phyloP scores from a whole-genome alignment of 2,888 invertebrate species.

The Crocallis elinguaria region DNA sequence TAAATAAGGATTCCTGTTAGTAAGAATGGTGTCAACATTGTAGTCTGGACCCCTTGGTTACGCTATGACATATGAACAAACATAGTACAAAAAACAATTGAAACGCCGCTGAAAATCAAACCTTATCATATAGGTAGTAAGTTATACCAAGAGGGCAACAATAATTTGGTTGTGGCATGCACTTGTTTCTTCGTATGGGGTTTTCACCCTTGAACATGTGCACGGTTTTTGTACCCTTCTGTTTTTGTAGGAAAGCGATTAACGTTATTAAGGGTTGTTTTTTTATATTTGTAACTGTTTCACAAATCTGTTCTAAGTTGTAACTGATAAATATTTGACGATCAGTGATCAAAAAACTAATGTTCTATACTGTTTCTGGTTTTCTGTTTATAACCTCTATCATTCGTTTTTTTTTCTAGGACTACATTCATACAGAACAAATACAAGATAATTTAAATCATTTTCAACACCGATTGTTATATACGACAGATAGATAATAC shows the following conservation, averaged over 20 bases:
- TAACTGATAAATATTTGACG: background rate
- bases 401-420: too few species aligned
- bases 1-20: conserved; percentile 17
- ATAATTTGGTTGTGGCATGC: conserved; percentile 54
- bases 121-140: conserved; percentile 36
- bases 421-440: too few species aligned
- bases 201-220: conserved; percentile 75
- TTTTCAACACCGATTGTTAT: background rate
- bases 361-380: too few species aligned
- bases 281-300: background rate
- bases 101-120: background rate
- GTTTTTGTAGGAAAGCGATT: conserved; percentile 58
- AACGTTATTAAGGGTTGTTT: conserved; percentile 26
- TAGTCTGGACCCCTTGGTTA: conserved; percentile 47
- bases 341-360: too few species aligned
- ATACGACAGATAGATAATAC: background rate
- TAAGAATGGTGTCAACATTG: conserved; percentile 9
- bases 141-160: conserved; percentile 37
- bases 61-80: conserved; percentile 76
- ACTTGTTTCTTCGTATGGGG: conserved; percentile 71
- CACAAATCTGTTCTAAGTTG: background rate
- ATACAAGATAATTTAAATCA: background rate
- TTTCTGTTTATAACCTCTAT: too few species aligned
- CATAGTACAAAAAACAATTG: conserved; percentile 47
- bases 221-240: conserved; percentile 57